A percentile compares a stretch with the other conserved stretches of the same genome.
These are phyloP conservation scores for Agapornis canus DNA, from an alignment of 2,797 vertebrate genomes.

Conservation along the genomic window DNA sequence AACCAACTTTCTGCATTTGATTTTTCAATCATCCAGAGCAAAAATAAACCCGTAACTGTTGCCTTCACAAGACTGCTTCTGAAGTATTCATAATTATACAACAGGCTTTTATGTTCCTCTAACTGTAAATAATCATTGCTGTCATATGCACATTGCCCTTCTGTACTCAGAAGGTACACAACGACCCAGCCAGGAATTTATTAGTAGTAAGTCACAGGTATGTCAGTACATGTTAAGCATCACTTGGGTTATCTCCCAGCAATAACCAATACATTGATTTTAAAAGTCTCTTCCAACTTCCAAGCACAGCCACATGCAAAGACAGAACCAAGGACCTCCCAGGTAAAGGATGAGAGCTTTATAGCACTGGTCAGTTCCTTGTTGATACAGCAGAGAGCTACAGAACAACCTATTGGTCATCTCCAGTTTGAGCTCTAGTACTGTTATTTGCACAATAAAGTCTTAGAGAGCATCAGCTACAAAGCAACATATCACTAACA, in stretches of 20 bases:
- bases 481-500: not conserved
- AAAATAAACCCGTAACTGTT: not conserved
- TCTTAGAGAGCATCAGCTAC: not conserved
- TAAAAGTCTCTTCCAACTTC: not conserved
- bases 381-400: not conserved
- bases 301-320: not conserved
- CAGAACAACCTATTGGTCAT: not conserved
- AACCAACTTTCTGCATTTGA: not conserved
- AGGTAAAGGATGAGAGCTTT: rapidly evolving
- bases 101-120: not conserved
- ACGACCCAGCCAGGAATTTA: not conserved
- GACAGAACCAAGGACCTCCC: not conserved
- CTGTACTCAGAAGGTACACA: not conserved
- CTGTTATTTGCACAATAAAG: not conserved
- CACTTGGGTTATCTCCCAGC: not conserved
- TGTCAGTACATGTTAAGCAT: rapidly evolving
- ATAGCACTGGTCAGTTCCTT: rapidly evolving
- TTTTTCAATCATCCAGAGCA: not conserved
- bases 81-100: not conserved
- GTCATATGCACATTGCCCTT: not conserved
- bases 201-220: not conserved
- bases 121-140: not conserved
- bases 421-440: not conserved
- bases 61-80: not conserved
- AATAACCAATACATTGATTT: not conserved